Conservation (phyloP, 2,113 vertebrate species). For the Corvus cornix region DNA sequence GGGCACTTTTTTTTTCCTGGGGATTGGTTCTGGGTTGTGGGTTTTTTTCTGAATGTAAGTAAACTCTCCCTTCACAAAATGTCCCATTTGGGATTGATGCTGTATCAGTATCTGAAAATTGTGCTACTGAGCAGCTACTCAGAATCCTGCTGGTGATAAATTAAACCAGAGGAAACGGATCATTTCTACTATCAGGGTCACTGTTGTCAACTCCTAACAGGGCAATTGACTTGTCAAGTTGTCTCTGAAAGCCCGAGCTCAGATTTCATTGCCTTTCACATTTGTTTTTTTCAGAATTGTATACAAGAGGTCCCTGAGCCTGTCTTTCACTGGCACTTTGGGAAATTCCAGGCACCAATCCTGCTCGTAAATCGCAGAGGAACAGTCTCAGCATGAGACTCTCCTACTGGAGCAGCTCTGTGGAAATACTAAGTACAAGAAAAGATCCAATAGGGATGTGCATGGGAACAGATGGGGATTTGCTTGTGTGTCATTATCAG, state of each 20-base stretch:
- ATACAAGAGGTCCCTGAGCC: constrained; percentile 27
- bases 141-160: constrained; percentile 8
- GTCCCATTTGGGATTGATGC: background rate
- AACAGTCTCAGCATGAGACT: background rate
- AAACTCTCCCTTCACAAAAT: background rate
- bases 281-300: background rate
- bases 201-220: constrained; percentile 61
- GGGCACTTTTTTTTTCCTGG: background rate
- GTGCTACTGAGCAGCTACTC: constrained; percentile 30
- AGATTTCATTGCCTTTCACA: constrained; percentile 60
- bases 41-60: background rate
- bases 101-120: background rate
- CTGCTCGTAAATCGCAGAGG: constrained; percentile 20
- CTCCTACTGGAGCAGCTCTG: background rate
- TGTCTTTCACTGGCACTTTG: background rate
- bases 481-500: background rate
- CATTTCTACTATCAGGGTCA: constrained; percentile 67
- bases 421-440: background rate
- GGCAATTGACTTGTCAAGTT: constrained; percentile 68
- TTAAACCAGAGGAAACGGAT: constrained; percentile 62
- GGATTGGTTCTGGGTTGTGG: background rate
- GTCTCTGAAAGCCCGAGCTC: constrained; percentile 29
- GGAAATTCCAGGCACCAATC: constrained; percentile 33
- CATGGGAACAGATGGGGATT: constrained; percentile 17
- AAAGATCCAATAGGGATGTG: background rate